Base-by-base conservation (phyloP, 2,888 invertebrate genomes). In the Cecidostiba fungosa region DNA sequence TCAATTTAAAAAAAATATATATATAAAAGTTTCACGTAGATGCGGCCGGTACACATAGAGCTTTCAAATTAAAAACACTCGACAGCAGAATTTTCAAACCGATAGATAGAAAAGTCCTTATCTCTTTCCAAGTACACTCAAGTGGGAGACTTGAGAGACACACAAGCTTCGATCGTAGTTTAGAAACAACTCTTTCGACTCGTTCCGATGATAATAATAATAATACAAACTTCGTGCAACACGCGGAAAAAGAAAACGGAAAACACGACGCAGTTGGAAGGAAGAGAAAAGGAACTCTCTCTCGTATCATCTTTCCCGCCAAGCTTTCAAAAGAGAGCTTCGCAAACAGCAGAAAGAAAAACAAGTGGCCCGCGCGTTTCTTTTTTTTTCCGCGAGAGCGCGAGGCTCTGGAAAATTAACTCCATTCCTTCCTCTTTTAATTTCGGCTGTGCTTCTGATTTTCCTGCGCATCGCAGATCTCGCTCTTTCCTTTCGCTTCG, bases 401-500 rank as follows among this genome's bases (percentile, higher is more conserved):
- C 50, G 54, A 73, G 47, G 1, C 32, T 77, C 62, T 50, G 43
- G 78, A 74, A 79, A 84, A 84, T 84, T 84, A 66, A 74, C 47
- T 62, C n/a, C 10, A 16, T 39, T n/a, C 39, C 73, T 36, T 47
- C 66, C 32, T n/a, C 59, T 62, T 43, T 39, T 10, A 39, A 54
- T 26, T 29, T 14, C n/a, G 29, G 36, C 36, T 66, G 69, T 39
- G 23, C 62, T 72, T 76, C 32, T 6, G 54, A 59, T 59, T 59
- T 14, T 23, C 43, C 32, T 74, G 39, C 32, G 39, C 32, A 19
- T 32, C 23, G 66, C 26, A 26, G 12, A 29, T 66, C 8, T 23
- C 66, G 23, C 12, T 16, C 73, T 23, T 23, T 47, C 43, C 39
- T 73, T 73, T 43, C 77, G 23, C 26, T 74, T 74, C n/a, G n/a